A percentile compares a stretch with the other conserved stretches of the same genome.
Conservation (phyloP, 2,113 vertebrate genomes). For the Hippocampus abdominalis region DNA sequence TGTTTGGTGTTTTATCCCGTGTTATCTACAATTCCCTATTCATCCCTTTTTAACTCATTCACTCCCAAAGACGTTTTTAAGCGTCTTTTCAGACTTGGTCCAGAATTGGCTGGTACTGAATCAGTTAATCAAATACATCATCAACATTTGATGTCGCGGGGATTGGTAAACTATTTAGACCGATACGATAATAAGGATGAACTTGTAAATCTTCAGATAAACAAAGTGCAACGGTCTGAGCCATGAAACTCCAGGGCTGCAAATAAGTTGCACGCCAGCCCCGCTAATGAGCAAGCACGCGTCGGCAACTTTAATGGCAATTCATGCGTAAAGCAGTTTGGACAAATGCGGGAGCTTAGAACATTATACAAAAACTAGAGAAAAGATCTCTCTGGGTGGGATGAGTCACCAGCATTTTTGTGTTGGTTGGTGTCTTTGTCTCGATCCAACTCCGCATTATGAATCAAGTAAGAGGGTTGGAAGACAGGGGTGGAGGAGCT, state of each 20-base stretch:
- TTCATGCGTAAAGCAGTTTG: slow-evolving; percentile 24
- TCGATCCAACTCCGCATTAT: slow-evolving; percentile 51
- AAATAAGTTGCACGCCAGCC: too few species aligned
- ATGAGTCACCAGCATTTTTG: slow-evolving; percentile 60
- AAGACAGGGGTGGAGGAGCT: slow-evolving; percentile 54
- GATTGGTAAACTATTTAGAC: too few species aligned
- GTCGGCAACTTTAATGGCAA: slow-evolving; percentile 17
- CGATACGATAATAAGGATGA: too few species aligned
- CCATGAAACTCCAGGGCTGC: too few species aligned
- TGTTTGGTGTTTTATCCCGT: too few species aligned
- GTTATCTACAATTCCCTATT: not conserved
- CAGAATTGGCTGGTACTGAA: too few species aligned
- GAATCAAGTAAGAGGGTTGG: slow-evolving; percentile 44
- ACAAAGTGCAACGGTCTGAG: too few species aligned
- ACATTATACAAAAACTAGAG: slow-evolving; percentile 18
- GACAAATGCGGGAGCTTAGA: slow-evolving; percentile 27
- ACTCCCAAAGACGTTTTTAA: too few species aligned
- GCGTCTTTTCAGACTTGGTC: too few species aligned
- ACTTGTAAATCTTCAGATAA: too few species aligned
- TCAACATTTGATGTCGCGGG: too few species aligned
- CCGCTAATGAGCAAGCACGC: not conserved
- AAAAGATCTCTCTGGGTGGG: slow-evolving; percentile 49
- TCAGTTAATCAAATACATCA: too few species aligned
- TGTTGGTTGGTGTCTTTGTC: slow-evolving; percentile 57
- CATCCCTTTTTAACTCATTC: not conserved